Evolutionary conservation across 2,888 invertebrate species (phyloP).

Genomic region (Acronicta leporina): DNA sequence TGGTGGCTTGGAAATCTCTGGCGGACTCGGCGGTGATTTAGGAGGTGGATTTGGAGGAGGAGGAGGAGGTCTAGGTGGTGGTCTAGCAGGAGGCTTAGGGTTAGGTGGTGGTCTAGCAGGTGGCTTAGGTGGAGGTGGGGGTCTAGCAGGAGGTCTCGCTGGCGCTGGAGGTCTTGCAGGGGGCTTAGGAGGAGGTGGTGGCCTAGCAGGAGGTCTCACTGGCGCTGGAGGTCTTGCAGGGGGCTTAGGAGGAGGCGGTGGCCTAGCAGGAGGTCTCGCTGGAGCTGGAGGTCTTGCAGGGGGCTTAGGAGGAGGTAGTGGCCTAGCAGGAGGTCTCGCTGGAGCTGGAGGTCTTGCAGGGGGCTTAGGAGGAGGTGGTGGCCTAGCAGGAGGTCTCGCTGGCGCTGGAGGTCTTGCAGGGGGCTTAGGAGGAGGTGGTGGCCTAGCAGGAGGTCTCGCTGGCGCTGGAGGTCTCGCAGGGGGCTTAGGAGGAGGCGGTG

Average conservation of each 20-base stretch:
- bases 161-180: conserved; percentile 2
- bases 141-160: conserved; percentile 2
- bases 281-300: conserved; percentile 18
- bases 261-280: background rate
- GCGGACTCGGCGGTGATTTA: conserved; percentile 3
- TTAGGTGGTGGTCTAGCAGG: conserved; percentile 10
- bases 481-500: background rate
- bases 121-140: conserved; percentile 3
- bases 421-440: background rate
- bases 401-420: conserved; percentile 16
- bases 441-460: background rate
- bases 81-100: background rate
- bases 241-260: conserved; percentile 14
- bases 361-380: conserved; percentile 2
- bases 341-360: conserved; percentile 10
- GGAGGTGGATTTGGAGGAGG: conserved; percentile 15
- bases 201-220: conserved; percentile 9
- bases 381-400: conserved; percentile 1
- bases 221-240: conserved; percentile 6
- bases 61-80: conserved; percentile 12
- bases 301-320: conserved; percentile 15
- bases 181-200: conserved; percentile 12
- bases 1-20: background rate
- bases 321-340: conserved; percentile 4
- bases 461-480: conserved; percentile 20